Percentiles rank a stretch among this genome's conserved stretches.
Conservation (phyloP, 2,888 invertebrate genomes). For the Ormyrus pomaceus region DNA sequence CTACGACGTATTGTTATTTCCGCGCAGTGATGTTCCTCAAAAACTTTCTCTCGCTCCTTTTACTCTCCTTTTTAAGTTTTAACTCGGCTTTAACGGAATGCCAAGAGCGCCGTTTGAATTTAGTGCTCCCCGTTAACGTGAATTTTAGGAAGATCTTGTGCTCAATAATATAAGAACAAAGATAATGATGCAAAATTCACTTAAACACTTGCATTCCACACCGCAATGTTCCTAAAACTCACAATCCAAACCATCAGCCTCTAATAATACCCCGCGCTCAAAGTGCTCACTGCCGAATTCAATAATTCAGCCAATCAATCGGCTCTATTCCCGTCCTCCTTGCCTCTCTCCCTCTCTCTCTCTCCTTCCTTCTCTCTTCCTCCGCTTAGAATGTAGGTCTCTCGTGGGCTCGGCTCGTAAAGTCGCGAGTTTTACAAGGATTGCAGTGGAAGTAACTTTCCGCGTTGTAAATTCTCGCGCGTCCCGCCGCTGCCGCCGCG, state of each 20-base stretch:
- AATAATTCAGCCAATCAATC: too few relatives aligned
- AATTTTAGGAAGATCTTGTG: too few relatives aligned
- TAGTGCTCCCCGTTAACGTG: too few relatives aligned
- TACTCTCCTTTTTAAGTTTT: constrained; percentile 9
- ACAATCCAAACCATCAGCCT: too few relatives aligned
- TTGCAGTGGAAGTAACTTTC: constrained; percentile 59
- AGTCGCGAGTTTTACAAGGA: constrained; percentile 61
- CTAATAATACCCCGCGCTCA: too few relatives aligned
- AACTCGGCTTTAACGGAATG: not conserved
- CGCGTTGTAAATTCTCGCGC: constrained; percentile 61
- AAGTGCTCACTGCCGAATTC: too few relatives aligned
- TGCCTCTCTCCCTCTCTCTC: not conserved
- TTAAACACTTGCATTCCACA: too few relatives aligned
- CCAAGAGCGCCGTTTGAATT: too few relatives aligned
- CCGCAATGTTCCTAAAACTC: too few relatives aligned
- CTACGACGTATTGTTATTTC: constrained; percentile 12
- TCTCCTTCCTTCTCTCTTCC: not conserved
- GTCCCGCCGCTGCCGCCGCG: constrained; percentile 49
- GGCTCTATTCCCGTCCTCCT: not conserved
- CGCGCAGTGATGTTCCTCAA: not conserved
- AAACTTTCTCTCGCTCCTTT: constrained; percentile 1
- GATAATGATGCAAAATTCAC: too few relatives aligned
- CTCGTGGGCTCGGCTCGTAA: constrained; percentile 60
- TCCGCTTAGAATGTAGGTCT: constrained; percentile 58
- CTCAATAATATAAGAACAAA: too few relatives aligned